Evolutionary conservation across 2,113 vertebrate genomes (phyloP), one percentile per base, ranked within the genome.

Genomic region (Clarias gariepinus): DNA sequence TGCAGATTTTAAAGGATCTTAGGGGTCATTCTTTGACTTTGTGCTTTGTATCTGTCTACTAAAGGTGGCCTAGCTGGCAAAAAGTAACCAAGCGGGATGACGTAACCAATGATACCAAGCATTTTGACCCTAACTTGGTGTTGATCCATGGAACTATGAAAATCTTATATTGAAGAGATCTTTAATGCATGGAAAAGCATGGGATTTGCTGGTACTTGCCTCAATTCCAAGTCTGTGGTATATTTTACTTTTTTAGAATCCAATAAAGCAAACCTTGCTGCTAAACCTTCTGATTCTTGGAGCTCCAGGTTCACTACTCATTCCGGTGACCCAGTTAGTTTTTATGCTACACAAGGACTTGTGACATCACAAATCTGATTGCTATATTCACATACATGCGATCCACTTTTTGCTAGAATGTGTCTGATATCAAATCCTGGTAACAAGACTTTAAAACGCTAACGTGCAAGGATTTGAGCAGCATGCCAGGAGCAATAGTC

Each of bases 351-450:
- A 53, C 47, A 81, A 84, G 58, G 36, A 82, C 61, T 60, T 0
- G 64, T 82, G 28, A 83, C 84, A 90, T 87, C 53, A 57, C 77
- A 61, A 73, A 63, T 57, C 81, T 84, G 81, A 90, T 85, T 71
- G 88, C 79, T 85, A 53, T 88, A 88, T 89, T 88, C 86, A 84
- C 79, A 86, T 58, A 82, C 81, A 85, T 76, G 69, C 55, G 23
- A 19, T 61, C 81, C 84, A 81, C 76, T 84, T 87, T 88, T 64
- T n/a, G 30, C 68, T 30, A 58, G 68, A 81, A 68, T 61, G 82
- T 57, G 61, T 33, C 81, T 41, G 63, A 64, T n/a, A 76, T 69
- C 81, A 82, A 28, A 80, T 71, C 4, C 19, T 80, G 2, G 15
- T 4, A 84, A 82, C 53, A 4, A 81, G 12, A 15, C 76, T 77